phyloP scores from a whole-genome alignment of 2,113 vertebrate species.

The Turnix velox region DNA sequence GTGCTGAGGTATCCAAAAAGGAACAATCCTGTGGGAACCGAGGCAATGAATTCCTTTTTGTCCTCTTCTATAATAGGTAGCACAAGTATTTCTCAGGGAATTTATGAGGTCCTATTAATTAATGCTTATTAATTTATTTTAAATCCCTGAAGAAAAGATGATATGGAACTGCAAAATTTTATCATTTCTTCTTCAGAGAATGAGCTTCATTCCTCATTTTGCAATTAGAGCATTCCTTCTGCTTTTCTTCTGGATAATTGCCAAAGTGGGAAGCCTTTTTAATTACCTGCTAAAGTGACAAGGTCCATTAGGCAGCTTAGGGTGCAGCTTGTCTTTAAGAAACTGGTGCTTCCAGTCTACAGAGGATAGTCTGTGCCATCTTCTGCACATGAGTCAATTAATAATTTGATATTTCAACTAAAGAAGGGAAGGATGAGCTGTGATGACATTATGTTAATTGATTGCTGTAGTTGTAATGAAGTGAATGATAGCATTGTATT shows the following conservation, averaged over 20 bases:
- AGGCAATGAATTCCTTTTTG: not conserved
- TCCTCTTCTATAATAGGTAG: not conserved
- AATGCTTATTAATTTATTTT: constrained; percentile 1
- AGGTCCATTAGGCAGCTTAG: constrained; percentile 21
- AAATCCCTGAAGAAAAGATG: not conserved
- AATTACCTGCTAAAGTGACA: constrained; percentile 40
- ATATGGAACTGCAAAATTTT: not conserved
- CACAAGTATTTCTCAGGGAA: not conserved
- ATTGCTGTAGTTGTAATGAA: constrained; percentile 9
- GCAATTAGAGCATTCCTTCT: not conserved
- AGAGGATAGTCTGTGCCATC: not conserved
- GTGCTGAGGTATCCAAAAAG: not conserved
- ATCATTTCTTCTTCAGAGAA: not conserved
- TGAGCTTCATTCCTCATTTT: not conserved
- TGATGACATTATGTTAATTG: constrained; percentile 37
- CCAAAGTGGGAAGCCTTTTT: constrained; percentile 33
- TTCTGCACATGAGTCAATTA: constrained; percentile 26
- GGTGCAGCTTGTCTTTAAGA: not conserved
- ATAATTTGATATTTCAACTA: not conserved
- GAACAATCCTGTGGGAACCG: not conserved
- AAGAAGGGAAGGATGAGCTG: not conserved
- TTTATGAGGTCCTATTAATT: constrained; percentile 18
- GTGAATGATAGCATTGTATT: not conserved
- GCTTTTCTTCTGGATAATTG: constrained; percentile 18
- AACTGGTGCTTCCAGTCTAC: not conserved